Conservation (phyloP, 1,140 invertebrate species). For the Drosophila prosaltans region DNA sequence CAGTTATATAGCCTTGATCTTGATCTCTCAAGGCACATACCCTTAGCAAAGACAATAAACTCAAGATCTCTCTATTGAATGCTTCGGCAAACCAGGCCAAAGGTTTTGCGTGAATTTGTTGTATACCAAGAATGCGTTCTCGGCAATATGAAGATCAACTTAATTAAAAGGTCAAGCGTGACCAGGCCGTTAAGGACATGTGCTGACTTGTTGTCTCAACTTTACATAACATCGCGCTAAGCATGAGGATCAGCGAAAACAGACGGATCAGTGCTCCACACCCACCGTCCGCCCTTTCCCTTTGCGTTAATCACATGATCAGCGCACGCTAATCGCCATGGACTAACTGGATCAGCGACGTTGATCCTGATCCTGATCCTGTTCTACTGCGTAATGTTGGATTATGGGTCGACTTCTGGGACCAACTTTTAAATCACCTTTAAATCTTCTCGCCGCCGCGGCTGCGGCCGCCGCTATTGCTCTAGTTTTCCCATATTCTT, state of each 20-base stretch:
- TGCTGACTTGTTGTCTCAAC: constrained; percentile 54
- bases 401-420: constrained; percentile 50
- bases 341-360: constrained; percentile 52
- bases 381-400: constrained; percentile 69
- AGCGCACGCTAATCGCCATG: constrained; percentile 48
- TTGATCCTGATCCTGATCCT: constrained; percentile 56
- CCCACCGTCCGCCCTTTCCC: constrained; percentile 38
- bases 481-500: constrained; percentile 53
- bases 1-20: not conserved
- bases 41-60: not conserved
- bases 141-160: constrained; percentile 44
- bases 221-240: constrained; percentile 64
- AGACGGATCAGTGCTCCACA: constrained; percentile 53
- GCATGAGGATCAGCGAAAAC: constrained; percentile 28
- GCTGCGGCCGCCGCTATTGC: constrained; percentile 36
- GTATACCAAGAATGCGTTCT: constrained; percentile 37
- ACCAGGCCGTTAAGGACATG: constrained; percentile 29
- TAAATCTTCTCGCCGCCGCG: constrained; percentile 55
- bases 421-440: constrained; percentile 68
- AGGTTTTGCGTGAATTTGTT: constrained; percentile 55
- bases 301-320: constrained; percentile 66
- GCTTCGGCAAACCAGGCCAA: constrained; percentile 32
- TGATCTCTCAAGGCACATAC: not conserved
- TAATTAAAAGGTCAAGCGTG: constrained; percentile 77
- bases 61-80: constrained; percentile 4